phyloP scores from a whole-genome alignment of 2,797 vertebrate species.

The Bradypodion ventrale region DNA sequence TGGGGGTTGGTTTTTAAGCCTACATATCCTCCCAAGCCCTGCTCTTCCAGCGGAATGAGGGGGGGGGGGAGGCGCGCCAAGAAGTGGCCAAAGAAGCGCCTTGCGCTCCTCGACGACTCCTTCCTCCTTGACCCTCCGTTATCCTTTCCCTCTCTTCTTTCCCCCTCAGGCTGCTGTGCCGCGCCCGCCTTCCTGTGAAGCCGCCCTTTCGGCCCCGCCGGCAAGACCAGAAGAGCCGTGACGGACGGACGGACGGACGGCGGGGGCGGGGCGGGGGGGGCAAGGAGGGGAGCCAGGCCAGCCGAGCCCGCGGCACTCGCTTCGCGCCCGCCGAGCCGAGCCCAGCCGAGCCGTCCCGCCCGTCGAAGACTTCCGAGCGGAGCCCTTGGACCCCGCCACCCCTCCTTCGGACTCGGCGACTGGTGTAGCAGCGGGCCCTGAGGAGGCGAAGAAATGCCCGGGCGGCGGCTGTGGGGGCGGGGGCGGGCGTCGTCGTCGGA shows the following conservation, averaged over 20 bases:
- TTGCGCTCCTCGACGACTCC: background rate
- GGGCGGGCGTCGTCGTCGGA: slow-evolving; percentile 63
- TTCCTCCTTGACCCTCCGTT: background rate
- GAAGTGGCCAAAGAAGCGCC: background rate
- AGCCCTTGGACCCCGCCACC: no score
- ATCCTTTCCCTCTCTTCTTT: background rate
- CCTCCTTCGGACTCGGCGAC: background rate
- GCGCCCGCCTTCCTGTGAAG: slow-evolving; percentile 13
- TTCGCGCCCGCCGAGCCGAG: background rate
- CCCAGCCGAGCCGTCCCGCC: background rate
- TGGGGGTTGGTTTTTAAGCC: no score
- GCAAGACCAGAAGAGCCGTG: background rate
- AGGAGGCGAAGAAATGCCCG: slow-evolving; percentile 67
- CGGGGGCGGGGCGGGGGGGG: no score
- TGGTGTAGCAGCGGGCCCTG: slow-evolving; percentile 30
- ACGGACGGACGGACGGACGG: no score
- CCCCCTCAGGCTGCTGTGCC: slow-evolving; percentile 14
- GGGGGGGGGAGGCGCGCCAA: background rate
- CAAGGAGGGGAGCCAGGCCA: no score
- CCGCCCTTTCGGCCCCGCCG: background rate
- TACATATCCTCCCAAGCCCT: no score
- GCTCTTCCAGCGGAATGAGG: no score
- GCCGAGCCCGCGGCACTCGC: background rate
- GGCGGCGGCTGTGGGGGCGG: slow-evolving; percentile 68
- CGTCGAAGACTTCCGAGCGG: no score